Base-by-base conservation (phyloP, 2,888 invertebrate species). In the Alloplasta piceator region DNA sequence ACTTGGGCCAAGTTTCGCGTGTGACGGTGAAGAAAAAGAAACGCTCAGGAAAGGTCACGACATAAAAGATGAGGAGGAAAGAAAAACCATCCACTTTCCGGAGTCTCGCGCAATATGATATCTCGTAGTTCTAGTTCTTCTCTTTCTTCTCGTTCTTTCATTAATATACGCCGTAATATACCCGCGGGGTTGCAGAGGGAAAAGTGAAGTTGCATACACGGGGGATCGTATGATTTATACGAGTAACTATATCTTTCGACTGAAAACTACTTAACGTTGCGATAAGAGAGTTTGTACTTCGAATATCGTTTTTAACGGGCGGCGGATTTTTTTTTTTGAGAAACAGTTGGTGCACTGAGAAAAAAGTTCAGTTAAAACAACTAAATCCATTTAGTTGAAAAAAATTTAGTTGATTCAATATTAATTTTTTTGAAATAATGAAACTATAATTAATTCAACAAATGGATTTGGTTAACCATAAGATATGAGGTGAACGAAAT, bases 141-240 rank as follows among this genome's bases (percentile, higher is more conserved):
- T 41, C 14, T 43, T 26, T 50, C 61, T 72, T 71, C 46, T 41
- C 5, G 16, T 61, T 41, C 14, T 52, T 56, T 55, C n/a, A 14
- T n/a, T 58, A 52, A 39, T 50, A 10, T 16, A 26, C 52, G 52
- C 52, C 14, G 26, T 26, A 26, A 26, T 26, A 16, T 38, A 66
- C 56, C 56, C 26, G 26, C 1, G 6, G 7, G 2, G 46, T 52
- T 6, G 43, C 26, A 26, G 26, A 26, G 14, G 12, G 26, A 6
- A 68, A 16, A 68, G 58, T 50, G 38, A 74, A 74, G 58, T 66
- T 58, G 41, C 9, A 36, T 56, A 12, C 52, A 16, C 38, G 56
- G 14, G n/a, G 46, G 56, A 46, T 50, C 50, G 26, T 60, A 58
- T 60, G 48, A 74, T 39, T 74, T 74, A 26, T 36, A n/a, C 9